These are phyloP conservation scores for Rhinophrynus dorsalis DNA, from an alignment of 2,797 vertebrate species.

Conservation along the genomic window DNA sequence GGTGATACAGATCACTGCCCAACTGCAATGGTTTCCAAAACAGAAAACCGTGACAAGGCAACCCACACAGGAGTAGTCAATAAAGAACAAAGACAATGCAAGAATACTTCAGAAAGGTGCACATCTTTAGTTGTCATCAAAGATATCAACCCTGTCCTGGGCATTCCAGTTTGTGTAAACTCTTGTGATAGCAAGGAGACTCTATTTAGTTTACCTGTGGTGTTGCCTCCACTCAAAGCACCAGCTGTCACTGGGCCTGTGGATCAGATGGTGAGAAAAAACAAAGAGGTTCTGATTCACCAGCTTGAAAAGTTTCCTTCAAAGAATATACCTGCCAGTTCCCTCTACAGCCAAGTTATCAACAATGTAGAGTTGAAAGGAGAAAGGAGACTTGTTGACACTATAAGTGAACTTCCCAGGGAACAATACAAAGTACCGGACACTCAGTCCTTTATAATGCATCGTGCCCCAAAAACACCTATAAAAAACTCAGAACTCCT, in stretches of 20 bases:
- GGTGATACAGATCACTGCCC: constrained; percentile 15
- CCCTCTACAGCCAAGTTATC: neutral
- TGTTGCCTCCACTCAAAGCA: constrained; percentile 56
- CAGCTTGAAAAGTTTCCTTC: constrained; percentile 46
- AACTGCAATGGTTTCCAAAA: neutral
- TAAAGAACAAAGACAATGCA: constrained; percentile 47
- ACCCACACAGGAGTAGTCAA: neutral
- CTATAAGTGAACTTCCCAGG: neutral
- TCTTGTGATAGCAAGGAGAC: constrained; percentile 7
- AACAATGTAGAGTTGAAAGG: constrained; percentile 31
- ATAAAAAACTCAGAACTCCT: constrained; percentile 14
- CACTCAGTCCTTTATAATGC: neutral
- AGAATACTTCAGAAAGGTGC: constrained; percentile 19
- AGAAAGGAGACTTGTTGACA: constrained; percentile 39
- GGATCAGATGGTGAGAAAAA: constrained; percentile 50
- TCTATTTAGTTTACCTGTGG: constrained; percentile 38
- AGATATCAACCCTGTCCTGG: neutral
- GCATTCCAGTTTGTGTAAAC: neutral
- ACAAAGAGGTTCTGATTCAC: constrained; percentile 42
- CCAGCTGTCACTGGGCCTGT: constrained; percentile 14
- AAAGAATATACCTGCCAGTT: constrained; percentile 38
- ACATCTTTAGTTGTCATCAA: constrained; percentile 28
- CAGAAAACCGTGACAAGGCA: neutral
- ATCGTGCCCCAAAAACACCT: constrained; percentile 9
- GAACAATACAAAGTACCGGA: constrained; percentile 30